Evolutionary conservation across 2,797 vertebrate genomes (phyloP).

Genomic region (Babyrousa celebensis): DNA sequence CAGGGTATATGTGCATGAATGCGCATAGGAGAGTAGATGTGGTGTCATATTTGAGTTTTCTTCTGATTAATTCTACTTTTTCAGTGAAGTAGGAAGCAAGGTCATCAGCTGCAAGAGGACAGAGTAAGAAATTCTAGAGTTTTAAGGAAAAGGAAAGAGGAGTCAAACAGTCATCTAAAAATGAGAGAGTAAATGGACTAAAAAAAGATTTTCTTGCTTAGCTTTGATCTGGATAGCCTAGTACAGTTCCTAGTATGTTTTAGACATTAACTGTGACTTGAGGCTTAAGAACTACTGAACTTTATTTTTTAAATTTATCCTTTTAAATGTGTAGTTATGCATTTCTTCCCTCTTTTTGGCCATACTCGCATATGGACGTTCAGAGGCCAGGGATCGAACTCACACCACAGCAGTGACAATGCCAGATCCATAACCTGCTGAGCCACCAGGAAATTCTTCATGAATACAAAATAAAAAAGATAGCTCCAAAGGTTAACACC

Average conservation of each 20-base stretch:
- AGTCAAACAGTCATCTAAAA: slow-evolving; percentile 50
- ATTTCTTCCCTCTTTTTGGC: too few relatives aligned
- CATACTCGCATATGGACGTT: too few relatives aligned
- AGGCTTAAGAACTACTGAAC: slow-evolving; percentile 10
- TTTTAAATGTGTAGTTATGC: too few relatives aligned
- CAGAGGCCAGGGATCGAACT: too few relatives aligned
- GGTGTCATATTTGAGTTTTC: background rate
- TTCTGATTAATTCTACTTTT: slow-evolving; percentile 48
- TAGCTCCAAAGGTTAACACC: slow-evolving; percentile 5
- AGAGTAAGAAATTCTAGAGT: slow-evolving; percentile 46
- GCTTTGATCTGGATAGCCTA: background rate
- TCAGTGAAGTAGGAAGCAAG: slow-evolving; percentile 42
- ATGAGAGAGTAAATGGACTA: background rate
- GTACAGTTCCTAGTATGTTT: background rate
- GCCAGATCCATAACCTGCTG: too few relatives aligned
- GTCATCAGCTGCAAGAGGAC: slow-evolving; percentile 15
- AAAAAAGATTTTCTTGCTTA: background rate
- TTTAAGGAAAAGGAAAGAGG: slow-evolving; percentile 29
- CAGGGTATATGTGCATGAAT: background rate
- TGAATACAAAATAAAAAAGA: background rate
- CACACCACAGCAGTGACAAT: too few relatives aligned
- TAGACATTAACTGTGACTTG: background rate
- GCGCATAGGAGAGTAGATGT: background rate
- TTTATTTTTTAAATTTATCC: too few relatives aligned
- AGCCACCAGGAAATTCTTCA: background rate